Conservation (phyloP, 1,140 invertebrate genomes). For the Onthophagus taurus region DNA sequence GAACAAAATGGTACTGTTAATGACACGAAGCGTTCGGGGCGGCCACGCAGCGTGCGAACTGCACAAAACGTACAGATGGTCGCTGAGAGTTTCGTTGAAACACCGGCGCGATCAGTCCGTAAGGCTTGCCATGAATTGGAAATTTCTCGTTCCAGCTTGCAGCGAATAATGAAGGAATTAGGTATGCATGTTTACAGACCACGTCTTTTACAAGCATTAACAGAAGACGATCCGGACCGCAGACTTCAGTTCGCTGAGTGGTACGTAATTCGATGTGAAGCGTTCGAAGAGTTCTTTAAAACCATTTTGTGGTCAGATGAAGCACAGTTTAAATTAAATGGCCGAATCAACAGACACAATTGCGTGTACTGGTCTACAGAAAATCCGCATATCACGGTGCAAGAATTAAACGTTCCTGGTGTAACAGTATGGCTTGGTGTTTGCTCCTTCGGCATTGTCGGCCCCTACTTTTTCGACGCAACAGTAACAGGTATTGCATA, state of each 20-base stretch:
- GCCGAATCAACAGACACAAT: slow-evolving; percentile 13
- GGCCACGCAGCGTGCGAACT: no score
- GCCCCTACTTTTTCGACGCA: slow-evolving; percentile 2
- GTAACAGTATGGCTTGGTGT: slow-evolving; percentile 2
- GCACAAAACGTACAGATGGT: no score
- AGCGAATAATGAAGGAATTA: neutral
- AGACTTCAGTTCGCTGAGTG: neutral
- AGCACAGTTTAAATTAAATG: slow-evolving; percentile 13
- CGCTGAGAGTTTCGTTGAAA: no score
- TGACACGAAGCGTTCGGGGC: no score
- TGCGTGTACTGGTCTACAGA: slow-evolving; percentile 9
- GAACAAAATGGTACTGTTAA: no score
- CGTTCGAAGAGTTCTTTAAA: neutral
- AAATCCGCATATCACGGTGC: slow-evolving; percentile 9
- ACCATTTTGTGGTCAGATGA: slow-evolving; percentile 8
- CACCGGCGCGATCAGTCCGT: slow-evolving; percentile 9
- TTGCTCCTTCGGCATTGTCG: neutral
- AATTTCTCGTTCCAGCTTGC: neutral
- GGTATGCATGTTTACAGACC: slow-evolving; percentile 2
- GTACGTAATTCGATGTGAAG: neutral
- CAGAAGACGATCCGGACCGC: slow-evolving; percentile 7
- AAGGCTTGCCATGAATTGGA: slow-evolving; percentile 1
- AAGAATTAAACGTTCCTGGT: slow-evolving; percentile 7
- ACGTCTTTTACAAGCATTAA: slow-evolving; percentile 6
- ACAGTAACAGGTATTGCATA: neutral